These are phyloP conservation scores for Schizothorax lantsangensis DNA, from an alignment of 2,797 vertebrate genomes.

Conservation along the genomic window DNA sequence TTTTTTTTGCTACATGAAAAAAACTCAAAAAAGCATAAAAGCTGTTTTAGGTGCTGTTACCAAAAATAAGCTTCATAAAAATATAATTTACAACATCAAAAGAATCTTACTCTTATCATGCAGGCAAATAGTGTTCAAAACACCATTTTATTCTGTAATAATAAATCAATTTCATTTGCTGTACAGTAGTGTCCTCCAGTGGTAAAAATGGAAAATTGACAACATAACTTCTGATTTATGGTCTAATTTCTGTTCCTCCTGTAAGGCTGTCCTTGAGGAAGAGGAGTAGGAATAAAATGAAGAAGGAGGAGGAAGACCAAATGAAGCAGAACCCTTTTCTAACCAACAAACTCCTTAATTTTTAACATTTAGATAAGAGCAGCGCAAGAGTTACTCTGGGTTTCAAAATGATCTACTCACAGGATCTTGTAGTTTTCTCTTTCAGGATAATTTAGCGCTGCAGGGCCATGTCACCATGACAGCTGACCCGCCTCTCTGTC, in stretches of 20 bases:
- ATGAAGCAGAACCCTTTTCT: background rate
- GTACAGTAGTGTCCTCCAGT: conserved; percentile 54
- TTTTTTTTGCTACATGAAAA: background rate
- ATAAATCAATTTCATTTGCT: background rate
- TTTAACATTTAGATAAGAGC: background rate
- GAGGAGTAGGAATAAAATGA: background rate
- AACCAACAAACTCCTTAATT: background rate
- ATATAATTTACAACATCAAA: background rate
- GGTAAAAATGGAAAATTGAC: conserved; percentile 25
- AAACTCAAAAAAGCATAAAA: background rate
- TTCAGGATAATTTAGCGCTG: conserved; percentile 50
- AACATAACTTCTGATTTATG: conserved; percentile 6
- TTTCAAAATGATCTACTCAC: conserved; percentile 4
- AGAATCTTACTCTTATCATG: background rate
- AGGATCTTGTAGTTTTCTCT: conserved; percentile 15
- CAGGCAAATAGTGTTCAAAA: conserved; percentile 1
- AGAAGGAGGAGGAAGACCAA: background rate
- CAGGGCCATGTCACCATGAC: conserved; percentile 66
- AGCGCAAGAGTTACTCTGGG: background rate
- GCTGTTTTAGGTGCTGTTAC: background rate
- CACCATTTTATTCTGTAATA: background rate
- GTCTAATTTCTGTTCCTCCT: conserved; percentile 1
- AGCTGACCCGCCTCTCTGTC: conserved; percentile 69
- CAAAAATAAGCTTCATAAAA: background rate
- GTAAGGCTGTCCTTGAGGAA: background rate